These are phyloP conservation scores for Tortricodes alternella DNA, from an alignment of 2,888 invertebrate genomes.

Conservation along the genomic window DNA sequence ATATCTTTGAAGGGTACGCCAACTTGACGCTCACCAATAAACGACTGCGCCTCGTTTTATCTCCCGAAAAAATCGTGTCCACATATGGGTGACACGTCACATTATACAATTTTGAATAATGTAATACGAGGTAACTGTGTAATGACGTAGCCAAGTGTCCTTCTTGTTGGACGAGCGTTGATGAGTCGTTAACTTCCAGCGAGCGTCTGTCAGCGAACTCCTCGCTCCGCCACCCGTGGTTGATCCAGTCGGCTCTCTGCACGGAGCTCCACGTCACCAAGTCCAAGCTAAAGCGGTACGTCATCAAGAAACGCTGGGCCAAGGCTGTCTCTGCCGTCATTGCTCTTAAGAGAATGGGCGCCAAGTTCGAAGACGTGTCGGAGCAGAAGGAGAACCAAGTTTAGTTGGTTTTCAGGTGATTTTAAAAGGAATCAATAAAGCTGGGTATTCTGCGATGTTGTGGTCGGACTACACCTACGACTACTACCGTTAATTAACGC, in stretches of 20 bases:
- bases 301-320: conserved; percentile 95
- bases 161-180: too few relatives aligned
- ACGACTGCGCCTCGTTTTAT: too few relatives aligned
- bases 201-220: conserved; percentile 87
- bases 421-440: not conserved
- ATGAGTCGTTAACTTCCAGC: conserved; percentile 74
- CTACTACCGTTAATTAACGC: too few relatives aligned
- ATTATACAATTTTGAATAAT: too few relatives aligned
- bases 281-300: conserved; percentile 92
- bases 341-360: conserved; percentile 93
- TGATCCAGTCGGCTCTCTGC: conserved; percentile 85
- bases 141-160: too few relatives aligned
- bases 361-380: conserved; percentile 84
- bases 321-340: conserved; percentile 95
- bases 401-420: not conserved
- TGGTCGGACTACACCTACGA: too few relatives aligned
- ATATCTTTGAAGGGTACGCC: too few relatives aligned
- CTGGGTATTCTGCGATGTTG: too few relatives aligned
- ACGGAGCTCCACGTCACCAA: conserved; percentile 89
- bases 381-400: conserved; percentile 38
- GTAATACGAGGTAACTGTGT: too few relatives aligned
- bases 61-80: too few relatives aligned
- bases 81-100: too few relatives aligned
- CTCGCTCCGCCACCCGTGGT: conserved; percentile 91
- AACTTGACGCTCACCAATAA: too few relatives aligned